A percentile compares a stretch with the other conserved stretches of the same genome.
Evolutionary conservation across 2,888 invertebrate species (phyloP).

Genomic region (Cantharis lateralis): DNA sequence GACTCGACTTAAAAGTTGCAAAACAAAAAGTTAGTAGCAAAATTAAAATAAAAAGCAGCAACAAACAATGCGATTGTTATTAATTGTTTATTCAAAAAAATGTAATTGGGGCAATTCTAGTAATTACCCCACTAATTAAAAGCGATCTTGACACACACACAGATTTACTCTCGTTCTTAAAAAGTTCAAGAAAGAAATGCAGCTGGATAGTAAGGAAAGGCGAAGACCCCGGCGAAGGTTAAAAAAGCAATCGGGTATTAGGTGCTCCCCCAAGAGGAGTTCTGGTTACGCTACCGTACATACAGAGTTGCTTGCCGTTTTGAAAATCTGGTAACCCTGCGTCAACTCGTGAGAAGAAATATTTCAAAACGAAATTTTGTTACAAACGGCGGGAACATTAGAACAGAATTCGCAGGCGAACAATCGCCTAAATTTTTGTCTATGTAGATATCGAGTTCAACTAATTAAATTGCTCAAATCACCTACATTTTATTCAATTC

Average conservation of each 20-base stretch:
- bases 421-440: neutral
- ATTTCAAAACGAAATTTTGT: neutral
- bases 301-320: neutral
- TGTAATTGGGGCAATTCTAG: neutral
- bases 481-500: neutral
- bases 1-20: constrained; percentile 2
- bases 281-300: too few species aligned
- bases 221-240: too few species aligned
- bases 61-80: neutral
- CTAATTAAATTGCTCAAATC: neutral
- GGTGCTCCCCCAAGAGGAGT: too few species aligned
- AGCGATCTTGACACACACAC: neutral
- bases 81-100: neutral
- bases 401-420: neutral
- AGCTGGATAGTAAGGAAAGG: too few species aligned
- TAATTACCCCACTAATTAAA: neutral
- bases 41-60: constrained; percentile 18
- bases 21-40: constrained; percentile 17
- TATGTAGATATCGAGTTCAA: neutral
- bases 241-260: too few species aligned
- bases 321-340: neutral
- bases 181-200: too few species aligned
- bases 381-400: neutral
- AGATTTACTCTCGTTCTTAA: neutral
- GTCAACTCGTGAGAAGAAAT: neutral